Evolutionary conservation across 2,888 invertebrate species (phyloP).

Genomic region (Bedellia somnulentella): DNA sequence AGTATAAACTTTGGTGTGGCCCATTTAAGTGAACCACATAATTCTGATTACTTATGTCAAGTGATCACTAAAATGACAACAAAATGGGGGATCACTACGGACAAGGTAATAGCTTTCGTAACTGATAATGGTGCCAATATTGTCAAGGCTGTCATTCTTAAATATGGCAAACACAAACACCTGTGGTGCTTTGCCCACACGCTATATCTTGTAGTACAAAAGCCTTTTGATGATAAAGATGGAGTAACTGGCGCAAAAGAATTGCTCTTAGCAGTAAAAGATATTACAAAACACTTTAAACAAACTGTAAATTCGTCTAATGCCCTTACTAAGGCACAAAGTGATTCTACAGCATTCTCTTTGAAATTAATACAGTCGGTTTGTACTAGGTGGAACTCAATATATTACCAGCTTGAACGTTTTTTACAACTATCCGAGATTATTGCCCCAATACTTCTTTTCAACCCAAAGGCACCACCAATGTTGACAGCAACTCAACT

Average conservation of each 20-base stretch:
- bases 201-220: slow-evolving; percentile 14
- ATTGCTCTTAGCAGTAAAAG: slow-evolving; percentile 9
- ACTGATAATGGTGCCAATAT: slow-evolving; percentile 13
- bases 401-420: slow-evolving; percentile 14
- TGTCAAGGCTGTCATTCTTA: slow-evolving; percentile 12
- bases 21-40: slow-evolving; percentile 12
- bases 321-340: slow-evolving; percentile 13
- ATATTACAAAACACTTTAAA: slow-evolving; percentile 13
- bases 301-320: slow-evolving; percentile 15
- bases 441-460: slow-evolving; percentile 15
- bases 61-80: slow-evolving; percentile 12
- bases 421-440: slow-evolving; percentile 15
- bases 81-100: slow-evolving; percentile 11
- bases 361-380: slow-evolving; percentile 13
- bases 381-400: slow-evolving; percentile 15
- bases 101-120: slow-evolving; percentile 12
- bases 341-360: slow-evolving; percentile 9
- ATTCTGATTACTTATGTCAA: slow-evolving; percentile 13
- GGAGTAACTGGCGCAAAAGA: slow-evolving; percentile 14
- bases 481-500: slow-evolving; percentile 15
- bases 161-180: slow-evolving; percentile 14
- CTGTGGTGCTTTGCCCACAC: slow-evolving; percentile 12
- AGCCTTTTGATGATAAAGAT: slow-evolving; percentile 14
- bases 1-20: slow-evolving; percentile 11
- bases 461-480: slow-evolving; percentile 15